Percentiles rank a stretch among this genome's conserved stretches.
Evolutionary conservation across 2,888 invertebrate species (phyloP).

Genomic region (Drosophila cognata): DNA sequence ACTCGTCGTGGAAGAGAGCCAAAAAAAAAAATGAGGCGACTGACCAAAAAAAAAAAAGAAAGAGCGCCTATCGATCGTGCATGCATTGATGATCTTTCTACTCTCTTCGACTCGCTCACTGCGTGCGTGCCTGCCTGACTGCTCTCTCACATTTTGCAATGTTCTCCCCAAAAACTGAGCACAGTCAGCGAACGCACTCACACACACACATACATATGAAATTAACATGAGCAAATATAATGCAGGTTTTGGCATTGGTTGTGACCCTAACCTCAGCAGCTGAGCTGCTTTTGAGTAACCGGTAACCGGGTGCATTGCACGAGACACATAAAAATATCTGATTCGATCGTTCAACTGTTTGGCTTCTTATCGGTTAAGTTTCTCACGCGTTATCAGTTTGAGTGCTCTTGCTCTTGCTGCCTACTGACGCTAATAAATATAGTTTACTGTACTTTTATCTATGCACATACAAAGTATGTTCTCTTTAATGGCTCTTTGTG

Average conservation of each 20-base stretch:
- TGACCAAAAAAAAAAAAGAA: slow-evolving; percentile 10
- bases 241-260: background rate
- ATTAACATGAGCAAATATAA: background rate
- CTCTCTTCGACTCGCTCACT: background rate
- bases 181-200: slow-evolving; percentile 5
- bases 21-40: slow-evolving; percentile 3
- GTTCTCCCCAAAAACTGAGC: slow-evolving; percentile 14
- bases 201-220: background rate
- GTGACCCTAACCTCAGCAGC: background rate
- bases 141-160: background rate
- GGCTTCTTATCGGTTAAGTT: slow-evolving; percentile 15
- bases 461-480: background rate
- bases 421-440: background rate
- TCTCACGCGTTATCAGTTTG: background rate
- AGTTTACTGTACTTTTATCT: background rate
- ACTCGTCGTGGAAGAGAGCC: background rate
- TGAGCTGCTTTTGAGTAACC: background rate
- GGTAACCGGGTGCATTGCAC: slow-evolving; percentile 17
- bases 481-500: background rate
- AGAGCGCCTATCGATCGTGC: background rate
- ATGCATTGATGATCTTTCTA: slow-evolving; percentile 8
- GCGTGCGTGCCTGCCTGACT: background rate
- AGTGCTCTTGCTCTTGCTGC: background rate
- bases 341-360: slow-evolving; percentile 3
- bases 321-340: background rate